Base-by-base conservation (phyloP, 2,113 vertebrate genomes). In the Vireo altiloquus region DNA sequence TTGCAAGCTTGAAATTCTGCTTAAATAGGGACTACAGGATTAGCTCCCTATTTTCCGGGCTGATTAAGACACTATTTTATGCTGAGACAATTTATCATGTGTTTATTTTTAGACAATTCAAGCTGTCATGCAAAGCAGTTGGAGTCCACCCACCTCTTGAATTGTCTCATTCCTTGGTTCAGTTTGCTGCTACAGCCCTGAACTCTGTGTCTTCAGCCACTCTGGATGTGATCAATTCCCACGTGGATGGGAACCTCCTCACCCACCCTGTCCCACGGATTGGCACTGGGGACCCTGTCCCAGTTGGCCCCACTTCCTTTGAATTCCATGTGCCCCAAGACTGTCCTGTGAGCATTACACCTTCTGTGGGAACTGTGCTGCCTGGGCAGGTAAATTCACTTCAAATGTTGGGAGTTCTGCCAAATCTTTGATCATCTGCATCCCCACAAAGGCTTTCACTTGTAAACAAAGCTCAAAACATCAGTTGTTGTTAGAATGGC, bases 91-190 rank as follows among this genome's bases (percentile, higher is more conserved):
- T 97, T 96, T 96, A 84, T 92, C 86, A 54, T 96, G 47, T 86
- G 77, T 93, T 91, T 95, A 92, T 92, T 94, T 95, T 84, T 96
- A 99, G 99, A 97, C 98, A 98, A 90, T 99, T 99, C 97, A 97
- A 90, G 91, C 87, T 99, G 89, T 97, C 97, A 12, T 99, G 99
- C 97, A 98, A 92, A 90, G 99, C 97, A 1, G 89, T 98, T 81
- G 99, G 98, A 4, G 97, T 99, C 75, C 98, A 97, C 79, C 99
- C 99, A 15, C 98, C 98, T 16, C 94, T 99, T 95, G 97, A 98
- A 95, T 98, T 99, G 77, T 99, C 99, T 76, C 98, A 99, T 97
- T 98, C 97, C 89, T 97, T 98, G 90, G 97, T 99, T 91, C 98
- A 96, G 96, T 99, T 99, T 87, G 92, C 98, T 4, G 98, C 98